These are phyloP conservation scores for Vespertilio murinus DNA, from an alignment of 2,797 vertebrate genomes.

Conservation along the genomic window DNA sequence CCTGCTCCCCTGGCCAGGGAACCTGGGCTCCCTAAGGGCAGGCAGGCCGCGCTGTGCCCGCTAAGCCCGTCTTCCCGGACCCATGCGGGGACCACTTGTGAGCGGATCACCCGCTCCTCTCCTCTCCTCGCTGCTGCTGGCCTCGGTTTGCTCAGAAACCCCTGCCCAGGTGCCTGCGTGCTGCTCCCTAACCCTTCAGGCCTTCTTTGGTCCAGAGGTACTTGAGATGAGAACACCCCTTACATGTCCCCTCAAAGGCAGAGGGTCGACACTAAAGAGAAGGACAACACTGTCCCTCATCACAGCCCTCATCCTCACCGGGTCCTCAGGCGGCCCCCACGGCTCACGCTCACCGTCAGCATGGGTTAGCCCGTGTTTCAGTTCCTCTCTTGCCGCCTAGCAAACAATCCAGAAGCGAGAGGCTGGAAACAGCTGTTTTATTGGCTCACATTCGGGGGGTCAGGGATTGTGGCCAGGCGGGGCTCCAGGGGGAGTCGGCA, in stretches of 20 bases:
- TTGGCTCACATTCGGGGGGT: background rate
- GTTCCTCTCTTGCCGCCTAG: background rate
- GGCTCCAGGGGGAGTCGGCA: accelerated
- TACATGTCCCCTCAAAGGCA: background rate
- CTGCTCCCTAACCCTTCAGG: background rate
- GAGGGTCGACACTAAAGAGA: background rate
- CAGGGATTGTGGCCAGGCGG: accelerated
- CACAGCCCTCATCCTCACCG: background rate
- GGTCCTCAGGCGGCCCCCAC: background rate
- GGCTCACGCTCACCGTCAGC: background rate
- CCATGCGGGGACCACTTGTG: no score
- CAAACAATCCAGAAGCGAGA: background rate
- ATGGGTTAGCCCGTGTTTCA: accelerated
- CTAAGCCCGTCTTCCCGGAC: background rate
- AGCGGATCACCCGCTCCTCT: background rate
- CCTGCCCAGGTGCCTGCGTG: background rate
- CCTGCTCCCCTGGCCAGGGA: background rate
- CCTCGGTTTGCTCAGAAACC: background rate
- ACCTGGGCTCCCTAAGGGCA: background rate
- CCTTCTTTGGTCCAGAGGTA: background rate
- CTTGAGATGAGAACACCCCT: background rate
- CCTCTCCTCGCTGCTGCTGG: accelerated
- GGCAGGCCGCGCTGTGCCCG: background rate
- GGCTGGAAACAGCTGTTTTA: background rate
- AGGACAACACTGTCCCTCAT: background rate